Percentiles rank a stretch among this genome's conserved stretches.
phyloP scores from a whole-genome alignment of 2,797 vertebrate species.

The Argentina silus region DNA sequence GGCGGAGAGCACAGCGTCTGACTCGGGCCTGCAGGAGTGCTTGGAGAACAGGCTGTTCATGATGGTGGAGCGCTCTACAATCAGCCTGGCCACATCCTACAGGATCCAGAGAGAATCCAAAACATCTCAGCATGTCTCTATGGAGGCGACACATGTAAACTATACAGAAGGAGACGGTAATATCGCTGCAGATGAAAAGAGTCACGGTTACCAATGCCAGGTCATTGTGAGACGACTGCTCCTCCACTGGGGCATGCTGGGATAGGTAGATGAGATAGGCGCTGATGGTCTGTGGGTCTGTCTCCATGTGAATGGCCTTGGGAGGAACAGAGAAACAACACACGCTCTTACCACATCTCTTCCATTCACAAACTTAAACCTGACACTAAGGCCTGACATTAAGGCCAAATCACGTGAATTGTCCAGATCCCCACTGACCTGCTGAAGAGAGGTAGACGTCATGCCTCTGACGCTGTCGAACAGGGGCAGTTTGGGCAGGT shows the following conservation, averaged over 20 bases:
- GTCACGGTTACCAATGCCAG: constrained; percentile 87
- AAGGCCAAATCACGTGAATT: neutral
- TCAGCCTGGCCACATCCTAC: constrained; percentile 93
- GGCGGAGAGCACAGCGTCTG: constrained; percentile 87
- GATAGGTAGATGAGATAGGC: constrained; percentile 98
- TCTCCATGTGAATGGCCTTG: constrained; percentile 98
- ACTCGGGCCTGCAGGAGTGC: constrained; percentile 85
- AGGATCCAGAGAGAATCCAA: neutral
- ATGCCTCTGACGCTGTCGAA: constrained; percentile 92
- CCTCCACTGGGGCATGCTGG: constrained; percentile 94
- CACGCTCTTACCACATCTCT: neutral
- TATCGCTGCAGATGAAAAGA: neutral
- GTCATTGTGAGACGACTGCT: constrained; percentile 93
- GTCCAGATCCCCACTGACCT: constrained; percentile 75
- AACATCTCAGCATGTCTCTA: constrained; percentile 10
- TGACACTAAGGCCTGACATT: neutral
- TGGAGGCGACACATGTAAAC: neutral
- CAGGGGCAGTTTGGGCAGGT: constrained; percentile 90
- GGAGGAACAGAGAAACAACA: constrained; percentile 20
- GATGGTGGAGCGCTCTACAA: constrained; percentile 97
- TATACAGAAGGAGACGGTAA: neutral
- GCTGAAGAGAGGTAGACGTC: constrained; percentile 91
- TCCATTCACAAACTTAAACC: neutral
- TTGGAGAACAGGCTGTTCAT: constrained; percentile 97
- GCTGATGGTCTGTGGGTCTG: constrained; percentile 94